phyloP scores from a whole-genome alignment of 2,888 invertebrate genomes.

The Drosophila mayaguana region DNA sequence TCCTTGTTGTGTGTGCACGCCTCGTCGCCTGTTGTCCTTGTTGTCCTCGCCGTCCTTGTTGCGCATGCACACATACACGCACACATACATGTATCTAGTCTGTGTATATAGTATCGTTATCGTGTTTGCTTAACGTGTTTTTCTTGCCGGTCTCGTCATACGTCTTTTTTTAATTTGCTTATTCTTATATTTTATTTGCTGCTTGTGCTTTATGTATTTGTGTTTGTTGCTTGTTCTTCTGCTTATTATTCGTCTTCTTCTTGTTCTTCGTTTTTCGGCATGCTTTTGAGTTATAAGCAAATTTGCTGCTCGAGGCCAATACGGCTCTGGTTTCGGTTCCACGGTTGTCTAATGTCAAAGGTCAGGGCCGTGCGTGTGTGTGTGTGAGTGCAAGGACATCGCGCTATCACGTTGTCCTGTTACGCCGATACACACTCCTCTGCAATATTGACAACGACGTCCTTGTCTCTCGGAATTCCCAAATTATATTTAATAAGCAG shows the following conservation, averaged over 20 bases:
- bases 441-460: slow-evolving; percentile 51
- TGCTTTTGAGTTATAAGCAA: slow-evolving; percentile 73
- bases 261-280: slow-evolving; percentile 32
- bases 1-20: slow-evolving; percentile 40
- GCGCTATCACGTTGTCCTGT: slow-evolving; percentile 40
- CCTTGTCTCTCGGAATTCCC: slow-evolving; percentile 37
- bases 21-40: slow-evolving; percentile 52
- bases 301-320: slow-evolving; percentile 70
- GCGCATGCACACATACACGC: slow-evolving; percentile 3
- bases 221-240: slow-evolving; percentile 18
- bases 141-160: slow-evolving; percentile 54
- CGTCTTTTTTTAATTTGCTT: slow-evolving; percentile 36
- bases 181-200: slow-evolving; percentile 9
- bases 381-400: slow-evolving; percentile 55
- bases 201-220: slow-evolving; percentile 30
- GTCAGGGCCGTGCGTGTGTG: slow-evolving; percentile 56
- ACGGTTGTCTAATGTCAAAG: slow-evolving; percentile 65
- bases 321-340: slow-evolving; percentile 41
- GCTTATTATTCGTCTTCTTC: background rate
- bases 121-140: slow-evolving; percentile 77
- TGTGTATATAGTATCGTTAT: slow-evolving; percentile 67
- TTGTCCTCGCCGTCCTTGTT: slow-evolving; percentile 56
- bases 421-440: slow-evolving; percentile 13
- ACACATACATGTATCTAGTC: slow-evolving; percentile 26
- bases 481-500: slow-evolving; percentile 68